Base-by-base conservation (phyloP, 2,797 vertebrate species). In the Huso huso region DNA sequence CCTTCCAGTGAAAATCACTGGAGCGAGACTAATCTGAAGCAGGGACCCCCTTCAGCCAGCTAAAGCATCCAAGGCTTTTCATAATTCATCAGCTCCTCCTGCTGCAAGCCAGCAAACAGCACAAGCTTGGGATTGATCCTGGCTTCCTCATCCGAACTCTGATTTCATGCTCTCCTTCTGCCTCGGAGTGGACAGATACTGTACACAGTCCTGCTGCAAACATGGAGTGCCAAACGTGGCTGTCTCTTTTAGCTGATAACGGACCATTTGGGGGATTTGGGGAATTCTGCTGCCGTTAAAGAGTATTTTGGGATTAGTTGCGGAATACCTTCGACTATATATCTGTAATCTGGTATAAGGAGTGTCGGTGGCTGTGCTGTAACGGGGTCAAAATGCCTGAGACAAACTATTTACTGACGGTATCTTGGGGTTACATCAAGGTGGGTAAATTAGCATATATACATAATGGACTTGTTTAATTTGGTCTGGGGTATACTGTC, bases 361-460 rank as follows among this genome's bases (percentile, higher is more conserved):
- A 77, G 84, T 86, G 7, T 76, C 77, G 84, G 80, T 88, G 89
- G 74, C 71, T 67, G 68, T 72, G 78, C 79, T 68, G 76, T 82
- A 83, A 89, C 90, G 73, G 77, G 79, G 84, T 93, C 89, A 93
- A 92, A 93, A 98, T 98, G 95, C 94, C 93, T 77, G 95, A 98
- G 85, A 91, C 91, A 80, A 98, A 95, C 87, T 95, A 94, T 90
- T 89, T 97, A 78, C 88, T 96, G 70, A 96, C 93, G 68, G 93
- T 97, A 69, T 97, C 94, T 84, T 98, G 95, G 95, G 93, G 95
- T 85, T 98, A 96, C 76, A 97, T 96, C 76, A 97, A 98, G 95
- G 95, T 98, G 90, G 93, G 95, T 98, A 82, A 70, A 48, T 55
- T 4, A 51, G 64, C 10, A n/a, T 8, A 61, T 66, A 15, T 55